These are phyloP conservation scores for Epirrita christyi DNA, from an alignment of 2,888 invertebrate genomes.

Conservation along the genomic window DNA sequence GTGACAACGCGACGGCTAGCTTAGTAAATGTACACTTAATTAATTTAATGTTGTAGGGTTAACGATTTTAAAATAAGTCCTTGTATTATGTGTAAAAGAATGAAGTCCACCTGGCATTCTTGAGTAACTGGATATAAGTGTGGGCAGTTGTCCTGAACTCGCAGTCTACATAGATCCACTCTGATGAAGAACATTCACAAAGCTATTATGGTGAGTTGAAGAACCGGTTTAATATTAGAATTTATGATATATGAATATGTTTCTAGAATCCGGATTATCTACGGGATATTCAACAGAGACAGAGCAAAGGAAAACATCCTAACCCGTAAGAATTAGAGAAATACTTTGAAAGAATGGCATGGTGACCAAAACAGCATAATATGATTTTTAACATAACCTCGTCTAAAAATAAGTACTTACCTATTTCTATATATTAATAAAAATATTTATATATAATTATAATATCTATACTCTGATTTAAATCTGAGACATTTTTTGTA, in stretches of 20 bases:
- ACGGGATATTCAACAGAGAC: too few relatives aligned
- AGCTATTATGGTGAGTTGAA: slow-evolving; percentile 65
- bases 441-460: too few relatives aligned
- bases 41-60: slow-evolving; percentile 54
- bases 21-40: too few relatives aligned
- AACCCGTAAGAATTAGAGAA: not conserved
- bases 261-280: slow-evolving; percentile 6
- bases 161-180: slow-evolving; percentile 65
- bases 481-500: too few relatives aligned
- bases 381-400: too few relatives aligned
- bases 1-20: too few relatives aligned
- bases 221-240: slow-evolving; percentile 45
- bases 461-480: too few relatives aligned
- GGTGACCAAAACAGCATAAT: too few relatives aligned
- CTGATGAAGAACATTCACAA: slow-evolving; percentile 62
- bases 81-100: slow-evolving; percentile 67
- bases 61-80: slow-evolving; percentile 60
- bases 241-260: slow-evolving; percentile 10
- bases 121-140: slow-evolving; percentile 79
- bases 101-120: slow-evolving; percentile 79
- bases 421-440: too few relatives aligned
- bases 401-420: too few relatives aligned
- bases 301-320: too few relatives aligned
- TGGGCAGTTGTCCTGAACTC: slow-evolving; percentile 61
- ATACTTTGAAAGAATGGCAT: not conserved